Conservation (phyloP, 2,888 invertebrate genomes). For the Cataglyphis livida region DNA sequence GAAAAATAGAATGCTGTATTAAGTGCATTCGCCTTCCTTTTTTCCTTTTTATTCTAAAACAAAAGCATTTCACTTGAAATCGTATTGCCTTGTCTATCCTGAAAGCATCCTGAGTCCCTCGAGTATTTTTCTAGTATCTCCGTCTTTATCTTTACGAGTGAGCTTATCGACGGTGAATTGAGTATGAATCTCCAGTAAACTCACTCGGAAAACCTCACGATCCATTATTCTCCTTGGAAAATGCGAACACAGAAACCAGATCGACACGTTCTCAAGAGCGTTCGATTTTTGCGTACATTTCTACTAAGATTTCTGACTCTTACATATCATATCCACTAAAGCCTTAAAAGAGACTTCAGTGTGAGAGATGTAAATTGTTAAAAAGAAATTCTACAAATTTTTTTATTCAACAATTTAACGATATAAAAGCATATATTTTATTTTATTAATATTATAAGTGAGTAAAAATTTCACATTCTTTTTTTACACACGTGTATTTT, state of each 20-base stretch:
- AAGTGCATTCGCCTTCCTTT: slow-evolving; percentile 30
- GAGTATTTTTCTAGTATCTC: slow-evolving; percentile 50
- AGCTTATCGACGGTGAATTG: slow-evolving; percentile 76
- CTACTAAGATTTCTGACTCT: not conserved
- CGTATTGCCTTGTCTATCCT: slow-evolving; percentile 50
- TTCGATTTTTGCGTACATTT: slow-evolving; percentile 19
- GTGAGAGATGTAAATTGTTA: not conserved
- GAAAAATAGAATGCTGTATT: slow-evolving; percentile 42
- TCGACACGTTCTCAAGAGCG: slow-evolving; percentile 17
- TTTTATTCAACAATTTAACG: not conserved
- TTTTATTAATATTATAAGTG: not conserved
- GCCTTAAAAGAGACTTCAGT: not conserved
- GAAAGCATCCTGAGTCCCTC: slow-evolving; percentile 44
- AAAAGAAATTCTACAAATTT: not conserved
- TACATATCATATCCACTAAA: slow-evolving; percentile 1
- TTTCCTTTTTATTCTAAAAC: slow-evolving; percentile 25
- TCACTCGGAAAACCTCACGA: slow-evolving; percentile 64
- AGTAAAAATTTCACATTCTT: not conserved
- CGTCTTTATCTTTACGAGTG: slow-evolving; percentile 78
- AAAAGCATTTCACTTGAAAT: slow-evolving; percentile 35
- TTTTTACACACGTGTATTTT: not conserved
- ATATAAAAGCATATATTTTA: not conserved
- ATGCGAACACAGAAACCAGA: slow-evolving; percentile 40
- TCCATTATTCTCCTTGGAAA: slow-evolving; percentile 57
- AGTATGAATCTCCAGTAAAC: slow-evolving; percentile 79